Evolutionary conservation across 2,113 vertebrate genomes (phyloP).

Genomic region (Nerophis lumbriciformis): DNA sequence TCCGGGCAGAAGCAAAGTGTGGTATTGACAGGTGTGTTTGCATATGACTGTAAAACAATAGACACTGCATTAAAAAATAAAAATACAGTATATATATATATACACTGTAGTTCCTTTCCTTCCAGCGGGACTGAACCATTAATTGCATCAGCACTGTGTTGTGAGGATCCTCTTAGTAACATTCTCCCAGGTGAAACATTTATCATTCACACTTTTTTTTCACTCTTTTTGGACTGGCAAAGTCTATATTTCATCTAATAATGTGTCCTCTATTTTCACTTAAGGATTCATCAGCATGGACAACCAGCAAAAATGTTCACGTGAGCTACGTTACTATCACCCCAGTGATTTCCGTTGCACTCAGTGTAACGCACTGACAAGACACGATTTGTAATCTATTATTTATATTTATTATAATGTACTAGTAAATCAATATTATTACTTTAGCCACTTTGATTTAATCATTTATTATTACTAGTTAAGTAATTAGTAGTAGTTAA

Average conservation of each 20-base stretch:
- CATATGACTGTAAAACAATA: not conserved
- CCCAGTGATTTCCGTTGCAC: conserved; percentile 34
- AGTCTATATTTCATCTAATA: not conserved
- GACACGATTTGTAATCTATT: not conserved
- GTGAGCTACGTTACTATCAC: conserved; percentile 53
- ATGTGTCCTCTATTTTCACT: not conserved
- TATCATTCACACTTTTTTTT: not conserved
- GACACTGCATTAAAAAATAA: not conserved
- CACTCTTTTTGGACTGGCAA: not conserved
- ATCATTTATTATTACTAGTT: too few species aligned
- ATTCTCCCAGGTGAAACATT: conserved; percentile 55
- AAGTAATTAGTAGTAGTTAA: too few species aligned
- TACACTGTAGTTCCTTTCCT: not conserved
- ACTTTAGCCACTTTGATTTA: too few species aligned
- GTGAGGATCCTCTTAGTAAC: conserved; percentile 45
- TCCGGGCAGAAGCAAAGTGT: not conserved
- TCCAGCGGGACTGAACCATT: conserved; percentile 37
- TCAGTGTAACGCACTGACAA: conserved; percentile 12
- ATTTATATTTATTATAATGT: not conserved
- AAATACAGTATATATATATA: too few species aligned
- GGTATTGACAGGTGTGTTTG: conserved; percentile 24
- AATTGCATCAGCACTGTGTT: conserved; percentile 11
- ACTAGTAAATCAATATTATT: not conserved
- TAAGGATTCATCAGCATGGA: conserved; percentile 56
- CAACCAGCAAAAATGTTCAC: conserved; percentile 57